Percentiles rank a stretch among this genome's conserved stretches.
These are phyloP conservation scores for Coracopsis vasa DNA, from an alignment of 2,113 vertebrate genomes.

Conservation along the genomic window DNA sequence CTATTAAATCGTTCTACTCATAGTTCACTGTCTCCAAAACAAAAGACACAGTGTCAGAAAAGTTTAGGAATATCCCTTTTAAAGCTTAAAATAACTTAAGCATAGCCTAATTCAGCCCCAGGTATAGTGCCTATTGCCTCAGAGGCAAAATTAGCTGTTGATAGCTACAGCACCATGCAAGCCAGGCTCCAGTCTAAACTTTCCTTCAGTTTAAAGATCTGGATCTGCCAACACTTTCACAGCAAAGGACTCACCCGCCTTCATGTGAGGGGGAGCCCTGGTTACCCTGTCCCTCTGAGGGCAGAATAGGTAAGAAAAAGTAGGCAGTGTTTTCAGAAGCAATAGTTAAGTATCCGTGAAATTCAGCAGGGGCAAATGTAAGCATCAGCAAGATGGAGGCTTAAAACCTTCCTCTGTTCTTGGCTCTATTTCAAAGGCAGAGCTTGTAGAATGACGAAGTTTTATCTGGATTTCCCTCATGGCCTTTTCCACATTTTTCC, in stretches of 20 bases:
- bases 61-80: background rate
- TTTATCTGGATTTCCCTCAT: background rate
- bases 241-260: background rate
- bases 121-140: background rate
- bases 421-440: background rate
- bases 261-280: rapidly evolving
- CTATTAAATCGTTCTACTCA: background rate
- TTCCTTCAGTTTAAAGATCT: background rate
- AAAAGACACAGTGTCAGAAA: background rate
- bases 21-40: background rate
- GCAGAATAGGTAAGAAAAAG: background rate
- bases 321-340: background rate
- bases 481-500: background rate
- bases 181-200: background rate
- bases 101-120: background rate
- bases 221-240: background rate
- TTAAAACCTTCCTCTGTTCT: background rate
- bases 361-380: background rate
- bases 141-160: background rate
- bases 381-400: background rate
- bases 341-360: background rate
- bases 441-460: background rate
- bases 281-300: background rate
- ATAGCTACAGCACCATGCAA: background rate
- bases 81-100: background rate